phyloP scores from a whole-genome alignment of 2,113 vertebrate genomes.

The Grantiella picta region DNA sequence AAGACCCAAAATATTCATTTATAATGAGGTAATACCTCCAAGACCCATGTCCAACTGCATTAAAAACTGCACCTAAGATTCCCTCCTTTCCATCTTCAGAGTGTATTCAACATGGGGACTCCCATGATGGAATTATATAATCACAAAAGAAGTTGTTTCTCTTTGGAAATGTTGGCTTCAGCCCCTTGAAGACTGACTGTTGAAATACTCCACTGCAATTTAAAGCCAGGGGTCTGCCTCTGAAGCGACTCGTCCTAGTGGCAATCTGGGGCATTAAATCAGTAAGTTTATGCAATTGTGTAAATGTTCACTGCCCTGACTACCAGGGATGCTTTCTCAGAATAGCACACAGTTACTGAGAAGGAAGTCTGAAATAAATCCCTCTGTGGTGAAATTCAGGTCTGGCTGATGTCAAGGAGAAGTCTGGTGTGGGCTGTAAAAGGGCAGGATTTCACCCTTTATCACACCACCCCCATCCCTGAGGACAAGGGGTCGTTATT shows the following conservation, averaged over 20 bases:
- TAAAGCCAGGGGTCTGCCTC: not conserved
- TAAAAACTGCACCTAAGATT: not conserved
- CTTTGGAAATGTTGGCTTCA: not conserved
- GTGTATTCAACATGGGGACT: not conserved
- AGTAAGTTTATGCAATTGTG: not conserved
- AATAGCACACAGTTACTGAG: not conserved
- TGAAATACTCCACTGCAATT: not conserved
- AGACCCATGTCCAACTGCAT: not conserved
- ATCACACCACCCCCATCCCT: not conserved
- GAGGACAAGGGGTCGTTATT: not conserved
- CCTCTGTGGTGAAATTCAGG: not conserved
- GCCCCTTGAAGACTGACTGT: not conserved
- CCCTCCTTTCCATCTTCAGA: not conserved
- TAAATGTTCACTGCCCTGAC: not conserved
- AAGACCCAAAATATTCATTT: not conserved
- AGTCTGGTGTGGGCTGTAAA: not conserved
- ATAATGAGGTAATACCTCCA: not conserved
- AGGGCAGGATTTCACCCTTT: not conserved
- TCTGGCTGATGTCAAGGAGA: not conserved
- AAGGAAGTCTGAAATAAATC: constrained; percentile 14
- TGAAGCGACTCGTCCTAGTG: not conserved
- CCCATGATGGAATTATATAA: not conserved
- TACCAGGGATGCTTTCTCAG: not conserved
- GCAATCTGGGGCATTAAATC: not conserved
- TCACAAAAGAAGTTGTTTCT: not conserved